A percentile compares a stretch with the other conserved stretches of the same genome.
Conservation (phyloP, 2,113 vertebrate genomes). For the Scopus umbretta region DNA sequence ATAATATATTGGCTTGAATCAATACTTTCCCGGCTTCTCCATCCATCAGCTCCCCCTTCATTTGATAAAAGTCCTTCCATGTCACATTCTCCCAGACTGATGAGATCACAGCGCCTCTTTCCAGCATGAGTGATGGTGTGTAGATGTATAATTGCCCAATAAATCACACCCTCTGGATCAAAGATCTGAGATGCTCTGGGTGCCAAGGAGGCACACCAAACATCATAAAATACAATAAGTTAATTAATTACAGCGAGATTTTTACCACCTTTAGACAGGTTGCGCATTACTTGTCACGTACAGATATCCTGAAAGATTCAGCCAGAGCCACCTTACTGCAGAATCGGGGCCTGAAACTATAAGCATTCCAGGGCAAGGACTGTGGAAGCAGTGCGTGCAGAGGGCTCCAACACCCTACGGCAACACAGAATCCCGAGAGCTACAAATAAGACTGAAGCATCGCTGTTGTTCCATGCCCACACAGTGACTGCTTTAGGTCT, state of each 20-base stretch:
- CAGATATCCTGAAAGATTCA: neutral
- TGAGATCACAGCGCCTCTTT: constrained; percentile 43
- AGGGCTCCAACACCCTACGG: neutral
- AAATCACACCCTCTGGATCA: constrained; percentile 44
- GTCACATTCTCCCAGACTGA: constrained; percentile 26
- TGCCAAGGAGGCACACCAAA: neutral
- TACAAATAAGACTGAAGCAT: neutral
- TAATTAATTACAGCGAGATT: constrained; percentile 28
- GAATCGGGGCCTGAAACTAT: neutral
- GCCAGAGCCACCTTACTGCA: neutral
- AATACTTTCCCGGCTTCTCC: constrained; percentile 40
- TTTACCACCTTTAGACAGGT: neutral
- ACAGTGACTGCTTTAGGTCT: neutral
- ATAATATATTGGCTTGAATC: constrained; percentile 63
- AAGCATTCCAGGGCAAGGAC: neutral
- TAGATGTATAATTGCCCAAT: constrained; percentile 19
- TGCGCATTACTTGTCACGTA: neutral
- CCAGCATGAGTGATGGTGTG: constrained; percentile 12
- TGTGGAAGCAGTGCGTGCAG: neutral
- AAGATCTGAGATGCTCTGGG: constrained; percentile 3
- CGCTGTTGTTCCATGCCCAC: neutral
- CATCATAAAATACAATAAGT: constrained; percentile 17
- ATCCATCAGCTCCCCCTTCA: constrained; percentile 14
- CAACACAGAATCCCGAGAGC: neutral
- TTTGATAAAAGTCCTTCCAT: constrained; percentile 49